These are phyloP conservation scores for Helleia helle DNA, from an alignment of 2,888 invertebrate genomes.

Conservation along the genomic window DNA sequence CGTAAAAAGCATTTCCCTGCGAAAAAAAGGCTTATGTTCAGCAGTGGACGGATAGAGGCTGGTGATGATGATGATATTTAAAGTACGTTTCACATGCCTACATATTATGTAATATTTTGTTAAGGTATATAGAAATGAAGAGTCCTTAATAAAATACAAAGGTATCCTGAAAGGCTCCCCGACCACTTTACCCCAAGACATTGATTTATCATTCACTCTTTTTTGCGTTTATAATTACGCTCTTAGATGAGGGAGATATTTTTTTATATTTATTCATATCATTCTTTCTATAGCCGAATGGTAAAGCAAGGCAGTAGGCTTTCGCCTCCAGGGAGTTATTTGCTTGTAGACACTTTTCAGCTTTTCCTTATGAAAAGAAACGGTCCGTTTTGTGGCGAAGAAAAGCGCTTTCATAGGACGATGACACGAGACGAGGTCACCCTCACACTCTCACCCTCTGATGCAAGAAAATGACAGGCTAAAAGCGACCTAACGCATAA, in stretches of 20 bases:
- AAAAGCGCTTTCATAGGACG: slow-evolving; percentile 73
- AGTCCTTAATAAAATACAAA: no score
- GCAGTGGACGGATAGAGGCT: no score
- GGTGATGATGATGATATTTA: no score
- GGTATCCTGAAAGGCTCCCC: no score
- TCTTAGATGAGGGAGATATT: slow-evolving; percentile 23
- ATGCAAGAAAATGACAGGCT: slow-evolving; percentile 58
- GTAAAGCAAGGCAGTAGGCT: slow-evolving; percentile 70
- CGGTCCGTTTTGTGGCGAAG: slow-evolving; percentile 70
- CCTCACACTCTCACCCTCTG: slow-evolving; percentile 64
- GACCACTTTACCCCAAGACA: neutral
- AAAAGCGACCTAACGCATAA: slow-evolving; percentile 65
- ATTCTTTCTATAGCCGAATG: slow-evolving; percentile 43
- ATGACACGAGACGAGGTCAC: slow-evolving; percentile 72
- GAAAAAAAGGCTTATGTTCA: no score
- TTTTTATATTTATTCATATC: slow-evolving; percentile 57
- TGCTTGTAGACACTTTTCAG: slow-evolving; percentile 73
- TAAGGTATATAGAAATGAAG: no score
- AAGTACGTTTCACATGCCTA: no score
- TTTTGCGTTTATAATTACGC: neutral
- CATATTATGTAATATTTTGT: no score
- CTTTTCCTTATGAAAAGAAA: slow-evolving; percentile 73
- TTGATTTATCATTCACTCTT: slow-evolving; percentile 6
- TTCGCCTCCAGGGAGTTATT: slow-evolving; percentile 70
- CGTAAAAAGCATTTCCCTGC: no score